A percentile compares a stretch with the other conserved stretches of the same genome.
Evolutionary conservation across 2,797 vertebrate species (phyloP).

Genomic region (Pseudochaenichthys georgianus): DNA sequence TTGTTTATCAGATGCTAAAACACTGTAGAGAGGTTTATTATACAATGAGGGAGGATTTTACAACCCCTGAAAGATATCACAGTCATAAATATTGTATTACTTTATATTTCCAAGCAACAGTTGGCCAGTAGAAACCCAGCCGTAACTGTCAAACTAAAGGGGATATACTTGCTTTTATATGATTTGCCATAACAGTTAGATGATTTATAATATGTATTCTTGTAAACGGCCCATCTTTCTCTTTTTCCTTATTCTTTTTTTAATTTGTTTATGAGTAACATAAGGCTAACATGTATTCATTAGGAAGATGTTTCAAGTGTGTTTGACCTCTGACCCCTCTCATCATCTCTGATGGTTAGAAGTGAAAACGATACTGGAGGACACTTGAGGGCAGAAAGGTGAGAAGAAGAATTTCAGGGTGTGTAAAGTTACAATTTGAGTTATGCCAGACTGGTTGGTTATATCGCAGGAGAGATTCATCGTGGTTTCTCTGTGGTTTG

Average conservation of each 20-base stretch:
- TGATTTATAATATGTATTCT: conserved; percentile 1
- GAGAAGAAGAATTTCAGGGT: not conserved
- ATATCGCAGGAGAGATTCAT: conserved; percentile 8
- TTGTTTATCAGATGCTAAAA: not conserved
- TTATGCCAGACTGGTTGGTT: not conserved
- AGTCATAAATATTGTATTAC: not conserved
- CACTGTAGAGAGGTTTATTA: not conserved
- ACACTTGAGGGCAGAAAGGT: conserved; percentile 2
- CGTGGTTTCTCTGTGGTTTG: conserved; percentile 30
- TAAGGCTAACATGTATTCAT: not conserved
- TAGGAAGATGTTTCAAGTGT: not conserved
- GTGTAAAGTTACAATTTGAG: conserved; percentile 4
- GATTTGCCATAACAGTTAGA: not conserved
- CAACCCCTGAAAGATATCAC: not conserved
- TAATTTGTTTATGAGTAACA: not conserved
- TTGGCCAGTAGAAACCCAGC: not conserved
- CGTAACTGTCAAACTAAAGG: not conserved
- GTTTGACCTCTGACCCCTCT: conserved; percentile 2
- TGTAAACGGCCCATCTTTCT: not conserved
- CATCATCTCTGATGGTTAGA: not conserved
- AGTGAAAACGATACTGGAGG: not conserved
- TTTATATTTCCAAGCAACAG: not conserved
- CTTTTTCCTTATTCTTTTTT: not conserved
- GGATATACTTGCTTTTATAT: not conserved
- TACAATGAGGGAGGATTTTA: not conserved